Evolutionary conservation across 2,797 vertebrate genomes (phyloP).

Genomic region (Rhincodon typus): DNA sequence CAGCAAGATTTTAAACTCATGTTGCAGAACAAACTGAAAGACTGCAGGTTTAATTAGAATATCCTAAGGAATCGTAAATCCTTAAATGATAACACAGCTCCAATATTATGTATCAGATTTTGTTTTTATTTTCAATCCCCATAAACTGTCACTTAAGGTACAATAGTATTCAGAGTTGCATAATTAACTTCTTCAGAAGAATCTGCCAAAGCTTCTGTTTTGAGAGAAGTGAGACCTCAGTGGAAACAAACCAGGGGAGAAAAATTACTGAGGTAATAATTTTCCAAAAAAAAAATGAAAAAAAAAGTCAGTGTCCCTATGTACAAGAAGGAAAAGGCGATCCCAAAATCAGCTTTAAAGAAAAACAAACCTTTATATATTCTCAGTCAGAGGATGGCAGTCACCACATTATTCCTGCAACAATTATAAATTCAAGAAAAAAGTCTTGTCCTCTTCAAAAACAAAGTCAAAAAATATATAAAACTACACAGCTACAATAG

Average conservation of each 20-base stretch:
- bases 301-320: not conserved
- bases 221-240: not conserved
- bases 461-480: not conserved
- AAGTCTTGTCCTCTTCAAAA: not conserved
- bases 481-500: not conserved
- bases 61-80: not conserved
- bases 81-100: conserved; percentile 34
- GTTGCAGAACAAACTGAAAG: not conserved
- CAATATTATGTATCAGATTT: conserved; percentile 1
- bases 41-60: not conserved
- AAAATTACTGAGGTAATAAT: no score
- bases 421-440: not conserved
- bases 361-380: not conserved
- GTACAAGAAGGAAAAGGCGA: not conserved
- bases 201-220: not conserved
- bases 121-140: not conserved
- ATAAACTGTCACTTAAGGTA: not conserved
- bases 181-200: not conserved
- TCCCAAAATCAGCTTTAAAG: not conserved
- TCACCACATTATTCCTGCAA: not conserved
- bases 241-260: not conserved
- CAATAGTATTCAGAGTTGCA: not conserved
- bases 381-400: not conserved
- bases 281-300: not conserved
- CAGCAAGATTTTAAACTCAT: not conserved